Conservation (phyloP, 1,140 invertebrate genomes). For the Triops longicaudatus region DNA sequence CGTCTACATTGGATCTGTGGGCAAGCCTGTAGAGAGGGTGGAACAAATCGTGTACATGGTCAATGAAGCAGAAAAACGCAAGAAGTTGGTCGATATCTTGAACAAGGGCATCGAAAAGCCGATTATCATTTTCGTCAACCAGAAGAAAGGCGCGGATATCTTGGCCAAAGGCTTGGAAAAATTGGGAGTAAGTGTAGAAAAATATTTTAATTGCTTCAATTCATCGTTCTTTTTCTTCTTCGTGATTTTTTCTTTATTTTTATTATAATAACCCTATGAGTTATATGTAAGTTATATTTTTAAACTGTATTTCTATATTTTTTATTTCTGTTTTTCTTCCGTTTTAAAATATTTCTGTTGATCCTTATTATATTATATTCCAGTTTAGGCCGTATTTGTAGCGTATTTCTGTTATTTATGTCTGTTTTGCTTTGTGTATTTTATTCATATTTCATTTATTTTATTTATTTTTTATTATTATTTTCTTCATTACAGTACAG, state of each 20-base stretch:
- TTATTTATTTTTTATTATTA: constrained; percentile 30
- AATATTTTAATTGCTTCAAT: neutral
- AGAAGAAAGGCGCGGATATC: constrained; percentile 99
- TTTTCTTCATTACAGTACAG: no score
- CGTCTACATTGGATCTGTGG: constrained; percentile 97
- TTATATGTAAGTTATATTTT: no score
- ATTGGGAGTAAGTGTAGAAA: constrained; percentile 58
- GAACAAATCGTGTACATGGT: constrained; percentile 97
- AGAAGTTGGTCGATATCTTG: constrained; percentile 77
- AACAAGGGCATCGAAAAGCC: constrained; percentile 85
- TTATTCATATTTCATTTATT: no score
- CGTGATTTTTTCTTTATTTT: no score
- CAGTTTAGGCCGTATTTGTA: no score
- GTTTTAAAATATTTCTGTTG: no score
- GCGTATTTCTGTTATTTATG: no score
- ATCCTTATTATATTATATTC: no score
- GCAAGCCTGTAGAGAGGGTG: constrained; percentile 94
- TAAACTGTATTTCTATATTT: no score
- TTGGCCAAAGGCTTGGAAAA: constrained; percentile 95
- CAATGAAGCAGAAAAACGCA: constrained; percentile 85
- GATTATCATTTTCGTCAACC: constrained; percentile 99
- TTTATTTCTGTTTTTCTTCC: no score
- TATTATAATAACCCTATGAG: no score
- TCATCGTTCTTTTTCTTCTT: constrained; percentile 22
- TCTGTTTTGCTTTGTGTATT: no score